phyloP scores from a whole-genome alignment of 1,140 invertebrate species.

The Pseudomyrmex pallidus region DNA sequence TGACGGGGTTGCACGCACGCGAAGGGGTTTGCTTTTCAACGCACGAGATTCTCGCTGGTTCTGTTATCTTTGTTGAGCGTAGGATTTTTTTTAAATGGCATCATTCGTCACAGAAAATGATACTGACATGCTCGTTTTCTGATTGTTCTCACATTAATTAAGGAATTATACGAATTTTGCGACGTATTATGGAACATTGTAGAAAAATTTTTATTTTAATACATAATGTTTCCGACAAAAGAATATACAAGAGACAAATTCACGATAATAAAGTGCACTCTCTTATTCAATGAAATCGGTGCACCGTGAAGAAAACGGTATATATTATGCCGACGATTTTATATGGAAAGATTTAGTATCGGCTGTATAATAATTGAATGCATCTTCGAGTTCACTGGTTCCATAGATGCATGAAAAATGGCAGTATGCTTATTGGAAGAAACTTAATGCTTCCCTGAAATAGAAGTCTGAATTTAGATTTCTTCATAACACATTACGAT shows the following conservation, averaged over 20 bases:
- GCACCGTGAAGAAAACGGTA: neutral
- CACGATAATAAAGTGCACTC: neutral
- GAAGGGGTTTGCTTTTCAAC: conserved; percentile 39
- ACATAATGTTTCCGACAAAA: neutral
- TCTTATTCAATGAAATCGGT: conserved; percentile 24
- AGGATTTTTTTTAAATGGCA: conserved; percentile 26
- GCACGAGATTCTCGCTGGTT: conserved; percentile 47
- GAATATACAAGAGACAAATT: conserved; percentile 8
- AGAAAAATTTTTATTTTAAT: neutral
- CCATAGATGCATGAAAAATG: conserved; percentile 36
- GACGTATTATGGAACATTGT: neutral
- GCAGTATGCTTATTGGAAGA: conserved; percentile 14
- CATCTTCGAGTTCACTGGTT: conserved; percentile 38
- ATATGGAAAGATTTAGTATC: conserved; percentile 42
- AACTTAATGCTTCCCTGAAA: neutral
- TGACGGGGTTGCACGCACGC: conserved; percentile 15
- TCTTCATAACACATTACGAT: neutral
- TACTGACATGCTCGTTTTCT: neutral
- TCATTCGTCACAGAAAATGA: conserved; percentile 28
- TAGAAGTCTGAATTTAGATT: conserved; percentile 29
- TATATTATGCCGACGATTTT: conserved; percentile 26
- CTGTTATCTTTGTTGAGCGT: conserved; percentile 29
- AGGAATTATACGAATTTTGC: neutral
- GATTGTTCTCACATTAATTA: neutral
- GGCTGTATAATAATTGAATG: conserved; percentile 45